These are phyloP conservation scores for Drosophila affinis DNA, from an alignment of 2,888 invertebrate genomes.

Conservation along the genomic window DNA sequence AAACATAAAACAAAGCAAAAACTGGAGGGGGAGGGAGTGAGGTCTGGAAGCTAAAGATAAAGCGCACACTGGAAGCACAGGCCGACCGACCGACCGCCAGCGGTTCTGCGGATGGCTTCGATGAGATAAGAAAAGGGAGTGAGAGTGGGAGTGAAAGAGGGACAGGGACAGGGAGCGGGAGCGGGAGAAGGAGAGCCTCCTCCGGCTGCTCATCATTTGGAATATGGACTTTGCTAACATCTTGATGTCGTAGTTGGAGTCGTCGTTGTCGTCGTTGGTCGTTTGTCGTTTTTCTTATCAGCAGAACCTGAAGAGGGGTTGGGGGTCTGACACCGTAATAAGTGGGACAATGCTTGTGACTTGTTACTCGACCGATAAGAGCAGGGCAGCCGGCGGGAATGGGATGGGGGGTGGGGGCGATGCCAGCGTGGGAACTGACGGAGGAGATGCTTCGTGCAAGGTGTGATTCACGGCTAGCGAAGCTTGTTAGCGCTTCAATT, in stretches of 20 bases:
- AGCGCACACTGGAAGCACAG: slow-evolving; percentile 45
- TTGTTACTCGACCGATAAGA: slow-evolving; percentile 34
- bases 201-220: not conserved
- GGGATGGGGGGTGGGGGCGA: not conserved
- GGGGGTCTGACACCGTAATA: slow-evolving; percentile 20
- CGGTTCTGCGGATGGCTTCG: slow-evolving; percentile 28
- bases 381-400: not conserved
- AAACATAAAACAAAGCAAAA: slow-evolving; percentile 16
- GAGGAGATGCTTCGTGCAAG: slow-evolving; percentile 33
- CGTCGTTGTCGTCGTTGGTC: slow-evolving; percentile 12
- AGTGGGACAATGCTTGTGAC: slow-evolving; percentile 41
- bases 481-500: slow-evolving; percentile 38
- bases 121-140: slow-evolving; percentile 57
- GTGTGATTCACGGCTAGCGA: slow-evolving; percentile 33
- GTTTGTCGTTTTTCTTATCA: slow-evolving; percentile 31
- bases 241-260: not conserved
- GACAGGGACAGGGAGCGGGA: not conserved
- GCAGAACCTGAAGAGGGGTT: slow-evolving; percentile 22
- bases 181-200: not conserved
- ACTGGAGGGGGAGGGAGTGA: slow-evolving; percentile 1
- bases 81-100: slow-evolving; percentile 29
- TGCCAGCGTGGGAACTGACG: slow-evolving; percentile 4
- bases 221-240: slow-evolving; percentile 13
- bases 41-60: slow-evolving; percentile 12
- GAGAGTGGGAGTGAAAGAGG: slow-evolving; percentile 38